These are phyloP conservation scores for Hipparchia sbordonii DNA, from an alignment of 2,888 invertebrate genomes.

Conservation along the genomic window DNA sequence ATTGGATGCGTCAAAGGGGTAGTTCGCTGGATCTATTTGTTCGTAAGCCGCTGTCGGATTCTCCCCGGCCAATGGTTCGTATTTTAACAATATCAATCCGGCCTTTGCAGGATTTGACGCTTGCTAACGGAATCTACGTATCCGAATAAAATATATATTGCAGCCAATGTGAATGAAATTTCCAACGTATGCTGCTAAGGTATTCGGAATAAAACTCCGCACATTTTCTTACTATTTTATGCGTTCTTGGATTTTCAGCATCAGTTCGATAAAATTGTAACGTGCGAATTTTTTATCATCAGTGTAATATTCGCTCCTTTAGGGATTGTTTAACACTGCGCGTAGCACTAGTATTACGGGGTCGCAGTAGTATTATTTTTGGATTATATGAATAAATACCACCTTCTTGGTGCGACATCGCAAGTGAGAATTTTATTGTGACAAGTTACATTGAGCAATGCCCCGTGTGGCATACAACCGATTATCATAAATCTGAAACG, in stretches of 20 bases:
- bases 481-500: too few relatives aligned
- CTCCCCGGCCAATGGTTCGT: constrained; percentile 24
- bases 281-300: background rate
- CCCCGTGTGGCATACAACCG: too few relatives aligned
- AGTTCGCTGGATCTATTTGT: constrained; percentile 11
- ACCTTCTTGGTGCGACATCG: too few relatives aligned
- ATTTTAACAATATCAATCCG: constrained; percentile 29
- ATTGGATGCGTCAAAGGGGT: background rate
- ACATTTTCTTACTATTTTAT: constrained; percentile 20
- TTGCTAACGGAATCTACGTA: constrained; percentile 17
- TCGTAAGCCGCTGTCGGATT: constrained; percentile 26
- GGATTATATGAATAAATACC: too few relatives aligned
- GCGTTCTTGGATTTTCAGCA: constrained; percentile 13
- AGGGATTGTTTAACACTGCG: too few relatives aligned
- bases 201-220: constrained; percentile 16
- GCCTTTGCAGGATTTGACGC: constrained; percentile 29
- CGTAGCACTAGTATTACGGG: too few relatives aligned
- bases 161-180: constrained; percentile 11
- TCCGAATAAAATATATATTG: constrained; percentile 11
- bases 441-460: too few relatives aligned
- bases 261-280: background rate
- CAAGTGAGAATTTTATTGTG: too few relatives aligned
- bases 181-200: constrained; percentile 2
- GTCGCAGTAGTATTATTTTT: too few relatives aligned
- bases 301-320: too few relatives aligned